Percentiles rank a stretch among this genome's conserved stretches.
phyloP scores from a whole-genome alignment of 1,140 invertebrate species.

The Drosophila prosaltans region DNA sequence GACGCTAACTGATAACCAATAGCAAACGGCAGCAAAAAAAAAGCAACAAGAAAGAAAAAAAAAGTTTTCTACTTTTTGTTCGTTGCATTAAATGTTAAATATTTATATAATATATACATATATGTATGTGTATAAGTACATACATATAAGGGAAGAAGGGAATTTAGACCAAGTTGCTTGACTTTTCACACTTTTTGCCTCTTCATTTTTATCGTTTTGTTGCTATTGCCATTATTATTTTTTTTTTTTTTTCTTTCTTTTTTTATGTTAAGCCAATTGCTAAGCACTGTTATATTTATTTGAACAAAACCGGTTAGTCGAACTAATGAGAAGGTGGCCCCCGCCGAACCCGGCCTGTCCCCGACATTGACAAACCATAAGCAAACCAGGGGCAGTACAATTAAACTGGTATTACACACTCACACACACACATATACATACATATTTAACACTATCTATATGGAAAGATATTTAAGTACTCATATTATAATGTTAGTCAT shows the following conservation, averaged over 20 bases:
- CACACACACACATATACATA: background rate
- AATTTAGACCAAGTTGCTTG: background rate
- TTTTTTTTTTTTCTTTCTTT: too few relatives aligned
- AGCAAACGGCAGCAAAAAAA: background rate
- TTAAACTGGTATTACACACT: slow-evolving; percentile 9
- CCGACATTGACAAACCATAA: slow-evolving; percentile 2
- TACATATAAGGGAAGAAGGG: background rate
- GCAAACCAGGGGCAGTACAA: slow-evolving; percentile 1
- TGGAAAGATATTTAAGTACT: background rate
- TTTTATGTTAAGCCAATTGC: slow-evolving; percentile 8
- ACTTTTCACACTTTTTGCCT: slow-evolving; percentile 6
- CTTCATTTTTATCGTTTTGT: slow-evolving; percentile 1
- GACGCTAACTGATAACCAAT: slow-evolving; percentile 2
- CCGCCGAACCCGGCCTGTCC: background rate
- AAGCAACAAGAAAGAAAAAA: background rate
- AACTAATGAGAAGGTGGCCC: slow-evolving; percentile 9
- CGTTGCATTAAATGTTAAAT: background rate
- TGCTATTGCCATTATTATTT: background rate
- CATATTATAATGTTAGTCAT: slow-evolving; percentile 2
- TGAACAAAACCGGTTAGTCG: slow-evolving; percentile 9
- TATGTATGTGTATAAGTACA: background rate
- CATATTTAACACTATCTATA: too few relatives aligned
- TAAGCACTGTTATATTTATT: slow-evolving; percentile 12
- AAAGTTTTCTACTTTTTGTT: background rate
- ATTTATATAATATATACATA: background rate